phyloP scores from a whole-genome alignment of 2,797 vertebrate species.

The Lithobates pipiens region DNA sequence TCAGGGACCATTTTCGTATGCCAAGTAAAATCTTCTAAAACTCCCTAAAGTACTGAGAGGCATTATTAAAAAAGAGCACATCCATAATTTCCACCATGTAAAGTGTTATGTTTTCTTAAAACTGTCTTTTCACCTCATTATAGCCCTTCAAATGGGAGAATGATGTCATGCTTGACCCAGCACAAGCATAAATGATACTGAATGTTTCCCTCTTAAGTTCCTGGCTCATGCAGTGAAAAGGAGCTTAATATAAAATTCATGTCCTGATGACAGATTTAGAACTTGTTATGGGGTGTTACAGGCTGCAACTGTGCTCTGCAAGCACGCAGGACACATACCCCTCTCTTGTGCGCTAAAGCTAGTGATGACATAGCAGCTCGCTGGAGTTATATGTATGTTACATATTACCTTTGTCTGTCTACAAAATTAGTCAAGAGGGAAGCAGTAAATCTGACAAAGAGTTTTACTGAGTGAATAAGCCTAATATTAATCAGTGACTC shows the following conservation, averaged over 20 bases:
- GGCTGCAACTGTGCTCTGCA: conserved; percentile 90
- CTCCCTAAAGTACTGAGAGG: conserved; percentile 38
- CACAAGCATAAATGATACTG: conserved; percentile 82
- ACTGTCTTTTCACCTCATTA: conserved; percentile 82
- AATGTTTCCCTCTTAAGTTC: conserved; percentile 80
- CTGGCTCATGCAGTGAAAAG: conserved; percentile 79
- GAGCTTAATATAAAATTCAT: conserved; percentile 84
- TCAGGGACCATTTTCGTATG: conserved; percentile 13
- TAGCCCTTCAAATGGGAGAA: conserved; percentile 74
- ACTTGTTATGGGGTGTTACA: conserved; percentile 93
- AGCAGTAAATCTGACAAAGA: conserved; percentile 81
- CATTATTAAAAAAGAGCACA: conserved; percentile 55
- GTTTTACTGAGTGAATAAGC: conserved; percentile 73
- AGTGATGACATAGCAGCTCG: conserved; percentile 95
- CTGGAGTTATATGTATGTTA: conserved; percentile 86
- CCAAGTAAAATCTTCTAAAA: conserved; percentile 52
- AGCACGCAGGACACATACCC: conserved; percentile 84
- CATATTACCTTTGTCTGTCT: conserved; percentile 79
- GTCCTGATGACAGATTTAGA: conserved; percentile 98
- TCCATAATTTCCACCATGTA: conserved; percentile 76
- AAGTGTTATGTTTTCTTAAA: conserved; percentile 77
- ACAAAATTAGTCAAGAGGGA: conserved; percentile 72
- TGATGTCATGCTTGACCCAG: conserved; percentile 81
- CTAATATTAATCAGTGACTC: conserved; percentile 72
- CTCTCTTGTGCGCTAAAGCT: conserved; percentile 81